Base-by-base conservation (phyloP, 1,140 invertebrate genomes). In the Ostrea denselamellosa region DNA sequence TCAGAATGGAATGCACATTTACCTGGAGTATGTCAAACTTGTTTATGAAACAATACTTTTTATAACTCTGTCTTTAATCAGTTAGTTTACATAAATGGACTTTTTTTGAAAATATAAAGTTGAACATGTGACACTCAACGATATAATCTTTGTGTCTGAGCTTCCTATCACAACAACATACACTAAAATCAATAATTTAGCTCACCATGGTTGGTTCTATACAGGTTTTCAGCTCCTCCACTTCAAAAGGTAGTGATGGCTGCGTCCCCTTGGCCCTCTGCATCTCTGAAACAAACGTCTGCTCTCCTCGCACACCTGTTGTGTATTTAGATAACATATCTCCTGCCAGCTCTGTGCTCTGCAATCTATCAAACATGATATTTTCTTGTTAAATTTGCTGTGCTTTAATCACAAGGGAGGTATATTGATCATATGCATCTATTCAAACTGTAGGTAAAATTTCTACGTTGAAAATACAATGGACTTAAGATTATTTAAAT, bases 281-380 rank as follows among this genome's bases (percentile, higher is more conserved):
- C 12, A 96, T 96, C 86, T 93, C 97, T 91, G 98, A 97, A 62
- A 98, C 96, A 96, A 98, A 98, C 91, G 97, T 96, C 91, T 97
- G 97, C 93, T 99, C 98, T 88, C 97, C 97, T 92, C 97, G 96
- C 91, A 98, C 96, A 54, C 97, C 97, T 90, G 97, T 97, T 90
- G 97, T 97, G 95, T 98, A 98, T 92, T 97, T 97, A 88, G 97
- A 97, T 88, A 98, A 96, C 58, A 98, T 95, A 92, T 97, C 97
- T 91, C 97, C 97, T 14, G 97, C 97, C 10, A 97, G 96, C 94
- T 98, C 97, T 92, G 97, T 97, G 92, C 97, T 97, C 62, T 97
- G 96, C 54, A 99, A 94, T 94, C 97, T 98, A 93, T 44, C n/a
- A 94, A 92, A 87, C 71, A 82, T 17, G 28, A 86, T 44, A 22